Evolutionary conservation across 37 sponge, comb jelly and placozoan genomes (phyloP).

Genomic region (Diacarnus erythraeanus): DNA sequence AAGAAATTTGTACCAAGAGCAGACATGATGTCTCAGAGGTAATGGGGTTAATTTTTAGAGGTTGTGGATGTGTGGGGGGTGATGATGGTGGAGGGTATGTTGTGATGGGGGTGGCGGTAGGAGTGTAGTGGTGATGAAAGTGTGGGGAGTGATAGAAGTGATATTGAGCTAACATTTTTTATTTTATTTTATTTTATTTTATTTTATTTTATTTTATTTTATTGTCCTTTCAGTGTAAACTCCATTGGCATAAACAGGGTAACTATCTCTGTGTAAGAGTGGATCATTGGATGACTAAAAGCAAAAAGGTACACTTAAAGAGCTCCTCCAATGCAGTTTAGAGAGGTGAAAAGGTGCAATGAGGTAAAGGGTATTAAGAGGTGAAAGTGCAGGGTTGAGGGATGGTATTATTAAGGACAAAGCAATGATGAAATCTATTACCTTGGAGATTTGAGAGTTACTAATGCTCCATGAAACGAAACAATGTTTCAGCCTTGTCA

Average conservation of each 20-base stretch:
- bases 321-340: too few relatives aligned
- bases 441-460: neutral
- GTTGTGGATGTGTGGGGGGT: too few relatives aligned
- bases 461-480: neutral
- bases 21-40: slow-evolving; percentile 87
- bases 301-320: slow-evolving; percentile 76
- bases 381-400: neutral
- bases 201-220: neutral
- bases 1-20: slow-evolving; percentile 87
- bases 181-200: neutral
- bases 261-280: slow-evolving; percentile 89
- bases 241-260: slow-evolving; percentile 94
- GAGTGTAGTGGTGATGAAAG: too few relatives aligned
- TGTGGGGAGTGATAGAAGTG: neutral
- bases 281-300: slow-evolving; percentile 80
- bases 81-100: neutral
- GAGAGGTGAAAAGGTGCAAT: too few relatives aligned
- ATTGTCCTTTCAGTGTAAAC: slow-evolving; percentile 62
- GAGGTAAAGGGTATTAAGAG: neutral
- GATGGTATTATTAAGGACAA: too few relatives aligned
- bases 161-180: neutral
- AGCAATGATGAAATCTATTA: neutral
- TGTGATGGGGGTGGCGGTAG: neutral
- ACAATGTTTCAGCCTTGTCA: neutral
- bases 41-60: neutral